Conservation (phyloP, 2,113 vertebrate species). For the Scomber japonicus region DNA sequence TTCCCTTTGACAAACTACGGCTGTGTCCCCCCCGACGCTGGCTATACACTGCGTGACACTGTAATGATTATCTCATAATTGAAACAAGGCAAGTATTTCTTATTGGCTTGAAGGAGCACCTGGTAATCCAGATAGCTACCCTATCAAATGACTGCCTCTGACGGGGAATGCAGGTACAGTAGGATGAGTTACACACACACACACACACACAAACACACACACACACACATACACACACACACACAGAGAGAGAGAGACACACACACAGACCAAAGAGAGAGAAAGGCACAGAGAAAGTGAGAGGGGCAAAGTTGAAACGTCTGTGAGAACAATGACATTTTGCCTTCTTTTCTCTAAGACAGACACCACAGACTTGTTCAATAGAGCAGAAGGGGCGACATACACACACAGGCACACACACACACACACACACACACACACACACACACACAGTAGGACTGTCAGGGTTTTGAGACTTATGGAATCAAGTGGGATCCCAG, state of each 20-base stretch:
- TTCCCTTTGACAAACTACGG: slow-evolving; percentile 44
- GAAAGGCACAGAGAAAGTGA: slow-evolving; percentile 72
- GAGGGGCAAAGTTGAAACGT: slow-evolving; percentile 80
- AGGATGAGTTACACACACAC: slow-evolving; percentile 65
- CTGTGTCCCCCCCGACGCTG: slow-evolving; percentile 12
- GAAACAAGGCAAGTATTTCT: slow-evolving; percentile 77
- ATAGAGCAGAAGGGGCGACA: slow-evolving; percentile 60
- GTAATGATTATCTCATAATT: slow-evolving; percentile 78
- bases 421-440: slow-evolving; percentile 47
- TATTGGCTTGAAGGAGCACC: slow-evolving; percentile 72
- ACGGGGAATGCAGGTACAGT: slow-evolving; percentile 73
- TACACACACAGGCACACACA: slow-evolving; percentile 41
- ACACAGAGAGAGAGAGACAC: background rate
- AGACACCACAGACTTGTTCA: slow-evolving; percentile 78
- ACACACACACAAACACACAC: slow-evolving; percentile 30
- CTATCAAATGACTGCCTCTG: slow-evolving; percentile 69
- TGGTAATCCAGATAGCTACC: slow-evolving; percentile 64
- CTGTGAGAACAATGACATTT: slow-evolving; percentile 79
- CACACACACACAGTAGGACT: slow-evolving; percentile 67
- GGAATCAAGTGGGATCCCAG: slow-evolving; percentile 77
- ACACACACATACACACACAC: slow-evolving; percentile 12
- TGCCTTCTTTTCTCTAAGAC: slow-evolving; percentile 74
- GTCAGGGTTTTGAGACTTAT: slow-evolving; percentile 75
- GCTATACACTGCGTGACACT: slow-evolving; percentile 53
- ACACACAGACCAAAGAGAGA: slow-evolving; percentile 35